phyloP scores from a whole-genome alignment of 1,140 invertebrate species.

The Cheumatopsyche charites region DNA sequence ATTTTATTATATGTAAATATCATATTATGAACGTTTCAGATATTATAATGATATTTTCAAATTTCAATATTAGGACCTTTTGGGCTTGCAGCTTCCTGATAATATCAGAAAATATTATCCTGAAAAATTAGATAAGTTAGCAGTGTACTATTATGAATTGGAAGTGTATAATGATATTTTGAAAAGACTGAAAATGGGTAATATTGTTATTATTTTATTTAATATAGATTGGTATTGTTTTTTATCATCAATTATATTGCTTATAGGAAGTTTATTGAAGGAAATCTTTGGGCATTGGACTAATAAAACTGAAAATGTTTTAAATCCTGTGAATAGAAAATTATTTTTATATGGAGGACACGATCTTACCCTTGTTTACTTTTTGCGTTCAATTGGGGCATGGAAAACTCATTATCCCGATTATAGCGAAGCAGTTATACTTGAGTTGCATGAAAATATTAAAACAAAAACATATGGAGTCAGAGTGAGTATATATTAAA shows the following conservation, averaged over 20 bases:
- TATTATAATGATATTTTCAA: no score
- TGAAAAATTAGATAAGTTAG: slow-evolving; percentile 63
- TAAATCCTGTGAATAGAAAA: slow-evolving; percentile 63
- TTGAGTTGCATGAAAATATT: slow-evolving; percentile 72
- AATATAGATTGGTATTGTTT: background rate
- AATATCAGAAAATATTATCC: no score
- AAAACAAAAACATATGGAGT: slow-evolving; percentile 59
- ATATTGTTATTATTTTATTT: slow-evolving; percentile 48
- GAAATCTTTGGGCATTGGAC: slow-evolving; percentile 69
- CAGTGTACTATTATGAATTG: slow-evolving; percentile 64
- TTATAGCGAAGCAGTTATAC: slow-evolving; percentile 73
- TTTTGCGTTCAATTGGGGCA: slow-evolving; percentile 71
- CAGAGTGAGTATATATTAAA: slow-evolving; percentile 55
- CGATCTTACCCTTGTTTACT: slow-evolving; percentile 74
- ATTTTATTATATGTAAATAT: no score
- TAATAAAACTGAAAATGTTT: slow-evolving; percentile 56
- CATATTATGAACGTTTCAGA: no score
- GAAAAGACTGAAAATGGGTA: slow-evolving; percentile 66
- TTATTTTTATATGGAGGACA: slow-evolving; percentile 75
- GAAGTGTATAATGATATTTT: slow-evolving; percentile 67
- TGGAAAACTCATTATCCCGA: slow-evolving; percentile 75
- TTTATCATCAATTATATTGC: no score
- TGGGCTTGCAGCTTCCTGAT: no score
- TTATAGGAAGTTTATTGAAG: slow-evolving; percentile 63
- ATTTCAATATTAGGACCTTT: no score